Conservation (phyloP, 2,888 invertebrate species). For the Hemistola chrysoprasaria region DNA sequence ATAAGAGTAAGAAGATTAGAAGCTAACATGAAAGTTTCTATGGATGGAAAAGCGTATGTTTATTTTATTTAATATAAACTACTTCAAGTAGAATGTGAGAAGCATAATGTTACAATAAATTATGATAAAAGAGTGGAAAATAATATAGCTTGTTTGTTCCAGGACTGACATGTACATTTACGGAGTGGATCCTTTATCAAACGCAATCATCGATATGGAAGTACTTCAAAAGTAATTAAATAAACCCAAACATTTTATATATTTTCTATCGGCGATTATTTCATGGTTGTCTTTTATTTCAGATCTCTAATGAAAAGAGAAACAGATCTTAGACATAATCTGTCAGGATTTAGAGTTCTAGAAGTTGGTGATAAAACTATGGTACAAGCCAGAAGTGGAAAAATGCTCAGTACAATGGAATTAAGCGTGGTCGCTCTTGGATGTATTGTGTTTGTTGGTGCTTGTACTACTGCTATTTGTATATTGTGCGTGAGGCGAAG, state of each 20-base stretch:
- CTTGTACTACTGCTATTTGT: constrained; percentile 89
- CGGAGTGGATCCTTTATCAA: constrained; percentile 91
- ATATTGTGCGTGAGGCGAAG: constrained; percentile 86
- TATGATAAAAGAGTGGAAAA: not conserved
- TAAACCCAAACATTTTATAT: not conserved
- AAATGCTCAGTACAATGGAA: constrained; percentile 86
- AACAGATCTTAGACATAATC: constrained; percentile 81
- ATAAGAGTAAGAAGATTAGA: constrained; percentile 90
- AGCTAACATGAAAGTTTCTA: constrained; percentile 86
- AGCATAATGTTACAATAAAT: too few species aligned
- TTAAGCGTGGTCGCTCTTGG: constrained; percentile 91
- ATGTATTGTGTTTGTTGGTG: constrained; percentile 91
- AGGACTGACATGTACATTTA: constrained; percentile 94
- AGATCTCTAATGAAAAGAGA: constrained; percentile 85
- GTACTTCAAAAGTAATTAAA: constrained; percentile 87
- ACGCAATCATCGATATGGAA: constrained; percentile 91
- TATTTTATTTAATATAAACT: too few species aligned
- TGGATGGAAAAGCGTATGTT: constrained; percentile 86
- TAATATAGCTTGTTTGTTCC: constrained; percentile 47
- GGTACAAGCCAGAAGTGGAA: constrained; percentile 60
- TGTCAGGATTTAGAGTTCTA: constrained; percentile 86
- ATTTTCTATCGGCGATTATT: not conserved
- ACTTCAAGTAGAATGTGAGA: too few species aligned
- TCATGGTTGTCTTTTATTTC: constrained; percentile 17
- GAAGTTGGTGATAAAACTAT: constrained; percentile 81